Evolutionary conservation across 2,797 vertebrate genomes (phyloP), one percentile per base, ranked within the genome.

Genomic region (Mallotus villosus): DNA sequence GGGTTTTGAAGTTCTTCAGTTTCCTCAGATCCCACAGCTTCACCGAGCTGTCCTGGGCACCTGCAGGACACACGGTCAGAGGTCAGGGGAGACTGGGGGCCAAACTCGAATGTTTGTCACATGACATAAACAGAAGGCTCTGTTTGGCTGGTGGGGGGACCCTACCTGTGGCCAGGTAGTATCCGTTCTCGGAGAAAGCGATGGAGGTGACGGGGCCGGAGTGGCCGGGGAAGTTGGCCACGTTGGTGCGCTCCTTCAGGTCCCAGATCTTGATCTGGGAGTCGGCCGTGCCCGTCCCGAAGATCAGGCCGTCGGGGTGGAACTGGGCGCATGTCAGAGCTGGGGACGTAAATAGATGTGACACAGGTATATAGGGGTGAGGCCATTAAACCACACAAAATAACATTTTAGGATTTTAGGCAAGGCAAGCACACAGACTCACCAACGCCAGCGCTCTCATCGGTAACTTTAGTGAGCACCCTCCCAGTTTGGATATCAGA

Each of bases 221-320:
- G 89, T 99, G 98, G 1, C 97, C 97, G 0, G 98, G 98, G 92
- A 99, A 99, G 84, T 99, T 99, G 79, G 97, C 97, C 86, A 99
- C 98, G 0, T 99, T 99, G 86, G 97, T 99, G 63, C 97, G 94
- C 82, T 99, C 98, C 94, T 99, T 99, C 85, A 99, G 88, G 89
- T 99, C 97, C 97, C 97, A 99, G 74, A 99, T 99, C 89, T 99
- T 99, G 84, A 99, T 99, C 87, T 99, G 97, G 0, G 97, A 99
- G 76, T 99, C 97, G 64, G 96, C 95, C 0, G 97, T 99, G 6
- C 97, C 97, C 0, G 97, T 99, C 5, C 97, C 97, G 73, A 99
- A 99, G 85, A 99, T 99, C 70, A 99, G 95, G 29, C 97, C 97
- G 0, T 98, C 97, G 0, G 97, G 97, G 76, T 98, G 97, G 90